Evolutionary conservation across 2,888 invertebrate species (phyloP), one percentile per base, ranked within the genome.

Genomic region (Shargacucullia verbasci): DNA sequence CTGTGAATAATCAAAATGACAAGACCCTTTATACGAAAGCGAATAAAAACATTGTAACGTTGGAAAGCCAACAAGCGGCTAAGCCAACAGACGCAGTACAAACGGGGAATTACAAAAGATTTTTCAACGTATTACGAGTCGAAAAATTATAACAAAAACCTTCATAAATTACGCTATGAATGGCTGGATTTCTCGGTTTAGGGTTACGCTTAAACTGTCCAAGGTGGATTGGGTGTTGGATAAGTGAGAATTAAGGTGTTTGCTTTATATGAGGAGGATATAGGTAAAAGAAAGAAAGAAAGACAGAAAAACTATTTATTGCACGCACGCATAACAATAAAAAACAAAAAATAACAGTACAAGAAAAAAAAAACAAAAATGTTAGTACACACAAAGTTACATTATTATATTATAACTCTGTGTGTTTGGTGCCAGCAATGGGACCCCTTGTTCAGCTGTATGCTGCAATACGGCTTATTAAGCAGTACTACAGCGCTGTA

Each of bases 101-200:
- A 78, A 78, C 71, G 65, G 50, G 69, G 73, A 64, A 49, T 76
- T 73, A 78, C 67, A 72, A 79, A 75, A 77, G 66, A 67, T 61
- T 60, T 62, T 59, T 49, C 40, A 61, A 33, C 43, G 55, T 46
- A 62, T 53, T 57, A 58, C 12, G 37, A 59, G 35, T 60, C 15
- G 20, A 59, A 70, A 65, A 66, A 54, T 43, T 35, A 46, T 39
- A 47, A 43, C 41, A 55, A 57, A 58, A 72, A 57, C 40, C 50
- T 64, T 68, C 29, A 68, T 72, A 72, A 68, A 75, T 73, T 52
- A 57, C 38, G 37, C 9, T 13, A 29, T 43, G 43, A 49, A 46
- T 55, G 53, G 55, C 29, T 37, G 41, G 25, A 38, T 50, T 31
- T 41, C n/a, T 34, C 12, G 27, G 31, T 20, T 29, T 10, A 9